Evolutionary conservation across 2,888 invertebrate genomes (phyloP), one percentile per base, ranked within the genome.

Genomic region (Dioctria rufipes): DNA sequence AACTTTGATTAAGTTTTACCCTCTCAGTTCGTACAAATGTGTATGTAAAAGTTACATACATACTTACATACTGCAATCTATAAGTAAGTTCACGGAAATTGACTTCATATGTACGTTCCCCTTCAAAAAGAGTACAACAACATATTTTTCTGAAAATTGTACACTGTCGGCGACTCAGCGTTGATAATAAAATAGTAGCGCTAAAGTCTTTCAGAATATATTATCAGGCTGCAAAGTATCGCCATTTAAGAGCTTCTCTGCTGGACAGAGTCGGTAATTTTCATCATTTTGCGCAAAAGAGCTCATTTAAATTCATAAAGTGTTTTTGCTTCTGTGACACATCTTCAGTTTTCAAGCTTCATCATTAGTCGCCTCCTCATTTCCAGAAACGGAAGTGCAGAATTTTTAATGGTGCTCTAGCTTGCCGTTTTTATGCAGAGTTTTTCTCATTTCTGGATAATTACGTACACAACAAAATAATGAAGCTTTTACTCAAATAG

Each of bases 271-370:
- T 43, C 77, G 77, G 61, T 49, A 77, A 77, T 77, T 63, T 51
- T 46, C 77, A 77, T 69, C 37, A 60, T 79, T 79, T 79, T 69
- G 51, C 58, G 79, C 79, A 69, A 79, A 78, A 79, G 37, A 79
- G 43, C 79, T 79, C 79, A 67, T 79, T 79, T 79, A 79, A 79
- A 79, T 79, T 79, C 79, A 79, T 60, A 79, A 79, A 79, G 79
- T 67, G 60, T 79, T 60, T 69, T 67, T 63, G 77, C 40, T 25
- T 77, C 63, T 77, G 63, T 77, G 77, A 49, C 77, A 77, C 63
- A 61, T 77, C 77, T 77, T 77, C 63, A 73, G 63, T 63, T 77
- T 77, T 77, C 39, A 61, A 63, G 77, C 63, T 63, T 61, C 77
- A 63, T 77, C 77, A 77, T 77, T 77, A 77, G 77, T 25, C 63